Base-by-base conservation (phyloP, 2,113 vertebrate genomes). In the Tiliqua scincoides region DNA sequence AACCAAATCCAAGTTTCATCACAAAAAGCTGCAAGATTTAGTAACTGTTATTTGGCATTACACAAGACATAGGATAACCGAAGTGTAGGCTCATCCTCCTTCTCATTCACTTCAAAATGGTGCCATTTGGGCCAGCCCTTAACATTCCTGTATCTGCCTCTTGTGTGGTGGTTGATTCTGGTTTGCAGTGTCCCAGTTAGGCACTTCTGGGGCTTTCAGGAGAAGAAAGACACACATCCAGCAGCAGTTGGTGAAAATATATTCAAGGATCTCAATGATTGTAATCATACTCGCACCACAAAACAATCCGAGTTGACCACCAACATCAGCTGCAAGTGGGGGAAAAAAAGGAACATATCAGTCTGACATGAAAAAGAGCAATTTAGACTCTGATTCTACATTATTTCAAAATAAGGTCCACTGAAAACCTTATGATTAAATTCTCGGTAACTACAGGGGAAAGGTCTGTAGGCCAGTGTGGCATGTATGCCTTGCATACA, bases 251-350 rank as follows among this genome's bases (percentile, higher is more conserved):
- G 94, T 96, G 74, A 96, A 88, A 86, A 96, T 15, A 32, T 96
- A 97, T 75, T 97, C 96, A 0, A 97, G 81, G 59, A 97, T 88
- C 88, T 97, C 97, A 94, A 97, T 95, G 62, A 97, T 79, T 85
- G 97, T 97, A 89, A 97, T 96, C 94, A 97, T 79, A 83, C 97
- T 97, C 91, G 97, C 96, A 81, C 97, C 96, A 93, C 96, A 97
- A 91, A 97, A 97, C 54, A 97, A 86, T 57, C 96, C 96, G 62
- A 97, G 93, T 73, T 97, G 97, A 73, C 96, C 96, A 2, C 96
- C 96, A 71, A 97, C 85, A 86, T 97, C 94, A 9, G 95, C 96
- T 97, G 90, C 78, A 95, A 94, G 54, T 48, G 89, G n/a, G n/a
- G n/a, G n/a, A 89, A 95, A 92, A 23, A 81, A 93, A 85, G 72